Conservation (phyloP, 2,113 vertebrate genomes). For the Ailurus styani region DNA sequence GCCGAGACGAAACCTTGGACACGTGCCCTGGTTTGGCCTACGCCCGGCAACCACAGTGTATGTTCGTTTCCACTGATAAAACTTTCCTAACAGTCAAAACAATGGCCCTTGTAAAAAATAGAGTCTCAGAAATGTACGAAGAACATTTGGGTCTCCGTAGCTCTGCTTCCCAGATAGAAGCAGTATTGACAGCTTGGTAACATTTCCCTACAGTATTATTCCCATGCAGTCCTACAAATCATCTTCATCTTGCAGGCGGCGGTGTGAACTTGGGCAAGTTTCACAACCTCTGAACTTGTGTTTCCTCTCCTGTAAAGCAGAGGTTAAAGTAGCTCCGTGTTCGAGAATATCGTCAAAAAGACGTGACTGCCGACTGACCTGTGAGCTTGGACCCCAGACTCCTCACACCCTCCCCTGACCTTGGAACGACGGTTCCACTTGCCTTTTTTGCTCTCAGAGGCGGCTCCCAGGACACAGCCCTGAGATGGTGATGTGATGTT, state of each 20-base stretch:
- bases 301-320: neutral
- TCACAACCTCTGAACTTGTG: neutral
- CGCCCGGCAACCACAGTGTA: neutral
- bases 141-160: neutral
- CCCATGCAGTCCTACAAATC: neutral
- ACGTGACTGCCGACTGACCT: neutral
- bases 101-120: neutral
- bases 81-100: neutral
- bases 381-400: neutral
- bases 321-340: neutral
- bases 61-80: neutral
- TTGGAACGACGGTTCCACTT: neutral
- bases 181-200: neutral
- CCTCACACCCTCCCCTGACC: neutral
- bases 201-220: neutral
- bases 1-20: no score
- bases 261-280: neutral
- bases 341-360: neutral
- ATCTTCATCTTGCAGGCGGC: neutral
- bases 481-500: neutral
- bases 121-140: neutral
- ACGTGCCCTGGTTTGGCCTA: accelerated
- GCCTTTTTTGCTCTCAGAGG: neutral
- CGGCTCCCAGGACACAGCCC: neutral
- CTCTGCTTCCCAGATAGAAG: neutral